Conservation (phyloP, 2,113 vertebrate genomes). For the Sardina pilchardus region DNA sequence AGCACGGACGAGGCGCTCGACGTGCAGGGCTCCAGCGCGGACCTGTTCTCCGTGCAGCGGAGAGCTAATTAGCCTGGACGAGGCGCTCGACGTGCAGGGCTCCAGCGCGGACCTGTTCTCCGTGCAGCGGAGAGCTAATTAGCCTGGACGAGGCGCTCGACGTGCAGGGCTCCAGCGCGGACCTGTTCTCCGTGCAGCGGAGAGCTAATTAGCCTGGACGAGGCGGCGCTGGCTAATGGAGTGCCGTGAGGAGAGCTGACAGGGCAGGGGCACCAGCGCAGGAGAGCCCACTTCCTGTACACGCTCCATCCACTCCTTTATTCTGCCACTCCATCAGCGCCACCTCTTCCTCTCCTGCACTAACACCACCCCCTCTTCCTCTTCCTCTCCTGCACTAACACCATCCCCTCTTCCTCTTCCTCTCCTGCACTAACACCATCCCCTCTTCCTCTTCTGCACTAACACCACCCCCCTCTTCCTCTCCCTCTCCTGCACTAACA, state of each 20-base stretch:
- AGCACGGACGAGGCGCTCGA: too few species aligned
- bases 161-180: background rate
- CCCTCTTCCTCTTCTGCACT: too few species aligned
- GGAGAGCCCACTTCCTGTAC: background rate
- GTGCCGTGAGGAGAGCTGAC: background rate
- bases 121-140: too few species aligned
- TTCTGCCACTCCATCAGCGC: background rate
- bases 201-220: background rate
- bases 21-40: too few species aligned
- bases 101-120: too few species aligned
- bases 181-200: background rate
- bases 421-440: too few species aligned
- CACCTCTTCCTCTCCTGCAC: background rate
- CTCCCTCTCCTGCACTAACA: too few species aligned
- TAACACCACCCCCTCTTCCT: background rate
- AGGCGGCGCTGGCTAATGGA: background rate
- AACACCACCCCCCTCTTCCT: background rate
- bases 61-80: too few species aligned
- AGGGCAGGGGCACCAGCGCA: background rate
- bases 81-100: too few species aligned
- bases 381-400: too few species aligned
- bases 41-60: too few species aligned
- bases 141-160: too few species aligned
- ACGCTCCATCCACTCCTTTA: background rate
- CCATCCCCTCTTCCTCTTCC: background rate